Evolutionary conservation across 2,113 vertebrate genomes (phyloP).

Genomic region (Nipponia nippon): DNA sequence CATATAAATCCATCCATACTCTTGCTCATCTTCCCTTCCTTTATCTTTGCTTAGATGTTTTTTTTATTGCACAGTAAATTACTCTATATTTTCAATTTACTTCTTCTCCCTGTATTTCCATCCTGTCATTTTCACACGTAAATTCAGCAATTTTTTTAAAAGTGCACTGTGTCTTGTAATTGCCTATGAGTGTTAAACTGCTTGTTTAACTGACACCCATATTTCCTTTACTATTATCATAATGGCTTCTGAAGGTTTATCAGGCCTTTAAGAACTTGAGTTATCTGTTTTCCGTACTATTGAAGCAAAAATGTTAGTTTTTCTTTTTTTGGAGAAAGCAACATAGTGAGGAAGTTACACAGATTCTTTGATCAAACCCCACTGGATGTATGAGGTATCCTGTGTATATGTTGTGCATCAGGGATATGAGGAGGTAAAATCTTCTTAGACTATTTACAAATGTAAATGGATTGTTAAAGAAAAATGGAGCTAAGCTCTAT

Average conservation of each 20-base stretch:
- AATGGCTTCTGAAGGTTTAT: background rate
- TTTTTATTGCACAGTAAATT: conserved; percentile 17
- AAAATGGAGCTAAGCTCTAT: background rate
- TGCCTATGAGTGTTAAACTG: background rate
- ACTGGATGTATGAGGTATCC: background rate
- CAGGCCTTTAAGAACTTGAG: background rate
- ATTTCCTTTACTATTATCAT: background rate
- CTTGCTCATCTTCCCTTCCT: background rate
- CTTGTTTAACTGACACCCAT: background rate
- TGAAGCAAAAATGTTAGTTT: background rate
- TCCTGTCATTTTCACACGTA: background rate
- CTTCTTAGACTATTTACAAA: background rate
- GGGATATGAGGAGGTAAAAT: background rate
- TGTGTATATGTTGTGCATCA: background rate
- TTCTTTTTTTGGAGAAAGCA: background rate
- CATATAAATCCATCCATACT: background rate
- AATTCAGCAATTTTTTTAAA: background rate
- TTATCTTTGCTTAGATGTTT: background rate
- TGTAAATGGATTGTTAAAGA: background rate
- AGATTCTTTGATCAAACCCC: background rate
- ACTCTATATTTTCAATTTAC: background rate
- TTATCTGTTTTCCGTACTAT: background rate
- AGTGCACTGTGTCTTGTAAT: background rate
- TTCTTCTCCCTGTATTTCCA: background rate
- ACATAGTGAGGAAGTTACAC: background rate